Conservation (phyloP, 2,888 invertebrate species). For the Nysson spinosus region DNA sequence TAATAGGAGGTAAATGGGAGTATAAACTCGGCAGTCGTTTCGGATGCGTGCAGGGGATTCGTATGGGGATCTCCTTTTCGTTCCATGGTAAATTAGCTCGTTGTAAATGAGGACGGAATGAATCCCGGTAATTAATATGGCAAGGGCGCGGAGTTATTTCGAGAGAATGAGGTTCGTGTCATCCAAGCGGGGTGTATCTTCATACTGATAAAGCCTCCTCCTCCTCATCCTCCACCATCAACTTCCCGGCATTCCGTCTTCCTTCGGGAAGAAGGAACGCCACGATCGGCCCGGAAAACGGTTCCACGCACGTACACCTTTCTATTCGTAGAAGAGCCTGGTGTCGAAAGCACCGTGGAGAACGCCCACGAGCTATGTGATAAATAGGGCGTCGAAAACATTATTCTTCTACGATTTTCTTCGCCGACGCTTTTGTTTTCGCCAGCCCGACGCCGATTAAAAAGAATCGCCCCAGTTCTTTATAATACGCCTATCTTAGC, state of each 20-base stretch:
- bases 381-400: constrained; percentile 54
- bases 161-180: constrained; percentile 41
- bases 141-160: constrained; percentile 67
- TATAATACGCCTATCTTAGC: constrained; percentile 19
- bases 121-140: constrained; percentile 71
- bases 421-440: constrained; percentile 27
- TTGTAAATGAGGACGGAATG: constrained; percentile 63
- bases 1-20: constrained; percentile 8
- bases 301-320: constrained; percentile 35
- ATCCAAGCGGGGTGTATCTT: constrained; percentile 34
- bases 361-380: constrained; percentile 53
- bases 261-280: background rate
- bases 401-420: constrained; percentile 47
- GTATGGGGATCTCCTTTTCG: constrained; percentile 37
- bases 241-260: constrained; percentile 3
- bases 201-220: constrained; percentile 48
- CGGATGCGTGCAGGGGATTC: constrained; percentile 31
- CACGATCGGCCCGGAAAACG: constrained; percentile 5
- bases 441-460: constrained; percentile 22
- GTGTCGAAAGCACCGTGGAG: constrained; percentile 51
- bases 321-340: constrained; percentile 62
- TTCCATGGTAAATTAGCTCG: constrained; percentile 65
- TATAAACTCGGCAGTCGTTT: constrained; percentile 35
- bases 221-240: constrained; percentile 24
- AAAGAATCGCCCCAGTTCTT: background rate